Percentiles rank a stretch among this genome's conserved stretches.
phyloP scores from a whole-genome alignment of 2,797 vertebrate genomes.

The Crotalus adamanteus region DNA sequence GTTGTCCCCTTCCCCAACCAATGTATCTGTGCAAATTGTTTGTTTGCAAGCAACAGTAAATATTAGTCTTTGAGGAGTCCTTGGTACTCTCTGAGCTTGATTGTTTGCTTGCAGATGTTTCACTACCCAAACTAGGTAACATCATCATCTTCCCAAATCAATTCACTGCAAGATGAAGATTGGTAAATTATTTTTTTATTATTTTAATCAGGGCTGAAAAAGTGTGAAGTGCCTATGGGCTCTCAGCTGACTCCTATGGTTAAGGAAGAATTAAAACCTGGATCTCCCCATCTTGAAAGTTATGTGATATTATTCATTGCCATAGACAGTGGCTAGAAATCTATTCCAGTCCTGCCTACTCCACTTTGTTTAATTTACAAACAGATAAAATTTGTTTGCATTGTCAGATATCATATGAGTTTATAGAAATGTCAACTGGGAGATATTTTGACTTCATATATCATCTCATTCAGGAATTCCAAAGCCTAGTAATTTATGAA shows the following conservation, averaged over 20 bases:
- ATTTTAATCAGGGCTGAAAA: background rate
- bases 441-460: background rate
- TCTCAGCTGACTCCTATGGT: background rate
- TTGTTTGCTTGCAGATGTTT: too few species aligned
- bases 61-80: too few species aligned
- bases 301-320: background rate
- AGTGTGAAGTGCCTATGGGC: background rate
- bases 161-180: background rate
- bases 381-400: background rate
- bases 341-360: background rate
- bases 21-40: background rate
- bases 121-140: background rate
- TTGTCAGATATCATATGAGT: background rate
- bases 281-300: background rate
- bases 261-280: background rate
- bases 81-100: too few species aligned
- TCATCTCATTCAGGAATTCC: background rate
- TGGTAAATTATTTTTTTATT: background rate
- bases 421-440: background rate
- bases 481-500: background rate
- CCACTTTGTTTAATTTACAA: too few species aligned
- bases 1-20: background rate
- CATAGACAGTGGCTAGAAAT: background rate
- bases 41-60: background rate
- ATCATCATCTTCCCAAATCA: background rate